These are phyloP conservation scores for Sinocyclocheilus maitianheensis DNA, from an alignment of 2,113 vertebrate genomes.

Conservation along the genomic window DNA sequence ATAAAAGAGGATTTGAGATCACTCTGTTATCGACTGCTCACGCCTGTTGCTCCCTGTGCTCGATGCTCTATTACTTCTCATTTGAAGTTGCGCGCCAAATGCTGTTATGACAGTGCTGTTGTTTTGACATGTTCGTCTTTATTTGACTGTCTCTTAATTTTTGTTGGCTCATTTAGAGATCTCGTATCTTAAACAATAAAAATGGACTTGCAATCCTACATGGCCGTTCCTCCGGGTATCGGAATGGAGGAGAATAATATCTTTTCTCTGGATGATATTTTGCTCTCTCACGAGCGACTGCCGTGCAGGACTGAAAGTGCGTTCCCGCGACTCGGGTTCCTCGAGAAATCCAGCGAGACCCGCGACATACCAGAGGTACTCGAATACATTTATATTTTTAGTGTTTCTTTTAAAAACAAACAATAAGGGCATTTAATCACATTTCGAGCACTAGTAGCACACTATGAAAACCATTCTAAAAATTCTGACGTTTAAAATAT, in stretches of 20 bases:
- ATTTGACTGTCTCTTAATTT: not conserved
- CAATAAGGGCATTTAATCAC: no score
- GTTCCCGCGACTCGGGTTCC: conserved; percentile 84
- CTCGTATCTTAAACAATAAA: not conserved
- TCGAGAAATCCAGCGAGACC: conserved; percentile 76
- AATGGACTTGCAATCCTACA: conserved; percentile 80
- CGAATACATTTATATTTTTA: not conserved
- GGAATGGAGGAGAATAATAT: conserved; percentile 88
- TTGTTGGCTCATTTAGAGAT: not conserved
- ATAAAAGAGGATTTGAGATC: not conserved
- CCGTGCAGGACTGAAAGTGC: conserved; percentile 79
- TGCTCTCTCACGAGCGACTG: conserved; percentile 90
- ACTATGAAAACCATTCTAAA: not conserved
- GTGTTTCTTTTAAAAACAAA: not conserved
- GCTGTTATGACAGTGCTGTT: not conserved
- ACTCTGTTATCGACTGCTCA: conserved; percentile 35
- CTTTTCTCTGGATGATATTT: conserved; percentile 88
- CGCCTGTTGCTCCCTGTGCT: conserved; percentile 8
- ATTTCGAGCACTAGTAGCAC: no score
- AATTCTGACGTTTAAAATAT: not conserved
- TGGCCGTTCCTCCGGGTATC: conserved; percentile 80
- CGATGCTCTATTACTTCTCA: not conserved
- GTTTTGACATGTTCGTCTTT: not conserved
- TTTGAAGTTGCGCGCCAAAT: conserved; percentile 50
- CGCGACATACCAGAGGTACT: conserved; percentile 76